Conservation (phyloP, 2,888 invertebrate species). For the Netelia inedita region DNA sequence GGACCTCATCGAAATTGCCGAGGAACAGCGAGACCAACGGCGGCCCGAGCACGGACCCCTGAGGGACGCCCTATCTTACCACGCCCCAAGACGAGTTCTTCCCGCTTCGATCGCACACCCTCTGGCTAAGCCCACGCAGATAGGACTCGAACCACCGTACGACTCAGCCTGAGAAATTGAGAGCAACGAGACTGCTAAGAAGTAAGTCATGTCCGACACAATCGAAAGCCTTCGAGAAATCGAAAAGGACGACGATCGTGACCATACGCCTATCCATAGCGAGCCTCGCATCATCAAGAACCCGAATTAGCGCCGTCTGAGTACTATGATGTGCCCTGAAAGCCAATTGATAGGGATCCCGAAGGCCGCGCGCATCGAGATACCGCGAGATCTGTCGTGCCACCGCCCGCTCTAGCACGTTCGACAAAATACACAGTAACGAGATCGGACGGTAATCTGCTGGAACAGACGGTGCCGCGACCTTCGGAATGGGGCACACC, state of each 20-base stretch:
- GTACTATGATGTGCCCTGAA: neutral
- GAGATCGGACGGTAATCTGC: slow-evolving; percentile 6
- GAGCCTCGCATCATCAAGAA: neutral
- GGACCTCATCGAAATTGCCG: neutral
- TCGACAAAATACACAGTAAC: slow-evolving; percentile 10
- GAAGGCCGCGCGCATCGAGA: too few species aligned
- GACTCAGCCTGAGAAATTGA: neutral
- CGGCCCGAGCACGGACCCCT: slow-evolving; percentile 13
- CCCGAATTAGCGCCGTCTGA: slow-evolving; percentile 16
- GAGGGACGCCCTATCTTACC: neutral
- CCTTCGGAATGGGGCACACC: slow-evolving; percentile 12
- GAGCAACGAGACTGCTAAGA: neutral
- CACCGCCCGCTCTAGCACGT: slow-evolving; percentile 8
- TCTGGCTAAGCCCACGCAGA: neutral
- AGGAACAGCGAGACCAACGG: neutral
- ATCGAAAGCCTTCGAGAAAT: slow-evolving; percentile 12
- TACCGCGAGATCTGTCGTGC: too few species aligned
- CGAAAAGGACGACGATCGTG: neutral
- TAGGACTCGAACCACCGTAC: neutral
- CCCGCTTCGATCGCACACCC: neutral
- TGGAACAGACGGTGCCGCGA: neutral
- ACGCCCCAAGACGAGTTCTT: neutral
- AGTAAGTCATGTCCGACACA: neutral
- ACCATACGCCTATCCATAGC: neutral
- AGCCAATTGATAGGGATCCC: slow-evolving; percentile 5